Base-by-base conservation (phyloP, 2,113 vertebrate species). In the Ictidomys tridecemlineatus region DNA sequence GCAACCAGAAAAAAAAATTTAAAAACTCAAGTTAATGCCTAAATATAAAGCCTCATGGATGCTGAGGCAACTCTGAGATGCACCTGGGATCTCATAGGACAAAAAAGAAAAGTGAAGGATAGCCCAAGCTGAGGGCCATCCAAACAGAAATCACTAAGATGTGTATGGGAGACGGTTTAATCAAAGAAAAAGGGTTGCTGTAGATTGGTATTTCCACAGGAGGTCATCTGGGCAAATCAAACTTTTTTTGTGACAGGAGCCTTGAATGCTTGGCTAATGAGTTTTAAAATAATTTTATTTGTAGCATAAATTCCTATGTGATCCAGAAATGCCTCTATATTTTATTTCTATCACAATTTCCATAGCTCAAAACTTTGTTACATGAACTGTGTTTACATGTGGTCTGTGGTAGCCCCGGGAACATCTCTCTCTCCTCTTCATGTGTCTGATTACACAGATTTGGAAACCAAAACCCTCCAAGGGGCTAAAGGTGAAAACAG, bases 381-480 rank as follows among this genome's bases (percentile, higher is more conserved):
- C 28, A 63, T 85, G 48, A 67, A 63, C 67, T 28, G 17, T 80
- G 20, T 56, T 95, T 93, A 26, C 13, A 18, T 69, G 45, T 92
- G 61, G 22, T 90, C 89, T 79, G 1, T 51, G 39, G n/a, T 42
- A 63, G 34, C 83, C 82, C 77, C 84, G n/a, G 73, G 32, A 96
- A 95, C 51, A 93, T 45, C 69, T 72, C 78, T 85, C 69, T 97
- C 94, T 97, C 51, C 77, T 95, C 13, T 97, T 86, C 51, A 16
- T 97, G 80, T 97, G 28, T 98, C 97, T 97, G 11, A 97, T 20
- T 96, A 97, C 96, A 79, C 95, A 99, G 99, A 99, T 98, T 98
- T 99, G 98, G 99, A 99, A 99, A 99, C 99, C 89, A 99, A 99
- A 98, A 99, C 99, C 14, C 99, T 99, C 24, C 99, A 99, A 91